phyloP scores from a whole-genome alignment of 2,888 invertebrate species.

The Liodrosophila aerea region DNA sequence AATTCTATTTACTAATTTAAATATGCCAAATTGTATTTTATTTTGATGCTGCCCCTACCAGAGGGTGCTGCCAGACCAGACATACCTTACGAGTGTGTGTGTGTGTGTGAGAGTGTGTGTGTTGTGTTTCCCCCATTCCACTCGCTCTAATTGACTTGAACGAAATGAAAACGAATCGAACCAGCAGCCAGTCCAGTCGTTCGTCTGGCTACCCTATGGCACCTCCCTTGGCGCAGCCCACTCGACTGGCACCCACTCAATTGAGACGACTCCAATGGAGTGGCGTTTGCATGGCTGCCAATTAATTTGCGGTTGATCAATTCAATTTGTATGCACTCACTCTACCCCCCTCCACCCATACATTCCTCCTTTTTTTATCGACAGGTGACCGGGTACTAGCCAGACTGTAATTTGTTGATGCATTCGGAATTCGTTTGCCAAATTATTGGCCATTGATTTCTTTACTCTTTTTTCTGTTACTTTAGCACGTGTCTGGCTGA shows the following conservation, averaged over 20 bases:
- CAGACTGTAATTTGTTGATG: conserved; percentile 58
- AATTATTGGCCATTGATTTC: conserved; percentile 79
- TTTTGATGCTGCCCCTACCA: conserved; percentile 22
- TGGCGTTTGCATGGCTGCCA: conserved; percentile 76
- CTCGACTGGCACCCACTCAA: conserved; percentile 27
- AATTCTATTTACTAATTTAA: conserved; percentile 77
- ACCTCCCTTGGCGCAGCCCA: not conserved
- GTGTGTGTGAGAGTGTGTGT: too few relatives aligned
- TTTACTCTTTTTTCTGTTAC: conserved; percentile 17
- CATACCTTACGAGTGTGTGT: too few relatives aligned
- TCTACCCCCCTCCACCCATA: conserved; percentile 1
- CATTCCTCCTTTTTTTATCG: not conserved
- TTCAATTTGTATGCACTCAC: conserved; percentile 77
- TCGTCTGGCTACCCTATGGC: not conserved
- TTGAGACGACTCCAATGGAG: conserved; percentile 32
- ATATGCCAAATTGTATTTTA: conserved; percentile 71
- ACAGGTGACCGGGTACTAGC: conserved; percentile 6
- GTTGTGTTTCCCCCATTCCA: conserved; percentile 1
- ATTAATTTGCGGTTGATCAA: conserved; percentile 83
- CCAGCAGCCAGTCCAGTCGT: conserved; percentile 28
- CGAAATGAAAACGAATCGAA: conserved; percentile 61
- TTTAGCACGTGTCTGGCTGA: conserved; percentile 29
- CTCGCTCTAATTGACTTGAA: conserved; percentile 73
- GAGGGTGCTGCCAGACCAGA: not conserved
- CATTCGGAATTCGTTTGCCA: conserved; percentile 69